These are phyloP conservation scores for Plebejus melissa DNA, from an alignment of 2,888 invertebrate species.

Conservation along the genomic window DNA sequence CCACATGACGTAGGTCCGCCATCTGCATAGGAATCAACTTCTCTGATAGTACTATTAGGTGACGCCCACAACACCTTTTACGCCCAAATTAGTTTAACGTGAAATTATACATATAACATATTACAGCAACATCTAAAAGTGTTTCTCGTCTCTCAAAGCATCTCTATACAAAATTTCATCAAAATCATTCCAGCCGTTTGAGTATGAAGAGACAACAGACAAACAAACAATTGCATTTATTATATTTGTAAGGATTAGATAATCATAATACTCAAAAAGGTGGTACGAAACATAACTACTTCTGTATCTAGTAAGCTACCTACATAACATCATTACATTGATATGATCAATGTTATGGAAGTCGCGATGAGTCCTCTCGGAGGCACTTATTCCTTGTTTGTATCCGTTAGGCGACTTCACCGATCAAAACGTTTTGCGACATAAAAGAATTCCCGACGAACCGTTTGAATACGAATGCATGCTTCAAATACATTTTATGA, in stretches of 20 bases:
- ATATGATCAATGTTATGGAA: slow-evolving; percentile 55
- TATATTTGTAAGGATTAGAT: background rate
- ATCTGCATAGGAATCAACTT: too few relatives aligned
- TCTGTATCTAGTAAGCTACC: background rate
- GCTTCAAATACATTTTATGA: slow-evolving; percentile 32
- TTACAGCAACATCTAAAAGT: too few relatives aligned
- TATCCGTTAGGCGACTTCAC: slow-evolving; percentile 64
- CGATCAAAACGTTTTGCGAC: slow-evolving; percentile 54
- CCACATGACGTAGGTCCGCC: too few relatives aligned
- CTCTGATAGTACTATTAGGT: background rate
- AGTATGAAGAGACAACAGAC: background rate
- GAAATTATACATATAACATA: too few relatives aligned
- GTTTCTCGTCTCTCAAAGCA: too few relatives aligned
- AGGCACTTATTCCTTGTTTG: slow-evolving; percentile 38
- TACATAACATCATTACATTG: background rate
- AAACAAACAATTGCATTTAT: background rate
- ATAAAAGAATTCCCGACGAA: slow-evolving; percentile 59
- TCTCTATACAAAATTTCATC: too few relatives aligned
- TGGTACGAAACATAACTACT: background rate
- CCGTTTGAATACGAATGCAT: slow-evolving; percentile 49
- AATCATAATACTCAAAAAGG: background rate
- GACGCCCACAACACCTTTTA: background rate
- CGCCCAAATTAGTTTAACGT: too few relatives aligned
- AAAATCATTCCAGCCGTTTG: background rate
- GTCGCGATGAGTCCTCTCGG: slow-evolving; percentile 49